phyloP scores from a whole-genome alignment of 2,888 invertebrate species.

The Mimachlamys varia region DNA sequence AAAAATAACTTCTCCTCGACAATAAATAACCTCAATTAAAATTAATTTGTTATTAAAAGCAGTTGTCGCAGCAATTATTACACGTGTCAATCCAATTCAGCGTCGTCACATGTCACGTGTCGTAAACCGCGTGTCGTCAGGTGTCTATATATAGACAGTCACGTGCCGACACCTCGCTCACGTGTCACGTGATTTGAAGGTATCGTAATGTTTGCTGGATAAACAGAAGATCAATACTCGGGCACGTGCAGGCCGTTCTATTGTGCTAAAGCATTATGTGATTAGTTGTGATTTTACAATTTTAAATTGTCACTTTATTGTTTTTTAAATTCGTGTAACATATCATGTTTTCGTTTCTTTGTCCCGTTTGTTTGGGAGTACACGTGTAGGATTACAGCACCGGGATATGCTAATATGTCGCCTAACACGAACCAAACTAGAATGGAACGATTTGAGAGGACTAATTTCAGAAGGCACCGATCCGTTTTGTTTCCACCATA shows the following conservation, averaged over 20 bases:
- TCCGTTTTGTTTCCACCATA: too few species aligned
- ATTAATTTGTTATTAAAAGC: not conserved
- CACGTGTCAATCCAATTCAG: not conserved
- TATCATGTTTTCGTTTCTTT: not conserved
- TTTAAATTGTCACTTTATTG: not conserved
- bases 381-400: not conserved
- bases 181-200: not conserved
- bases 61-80: not conserved
- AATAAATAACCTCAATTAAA: constrained; percentile 4
- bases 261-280: not conserved
- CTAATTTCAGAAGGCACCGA: too few species aligned
- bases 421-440: too few species aligned
- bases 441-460: too few species aligned
- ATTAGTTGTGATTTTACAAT: not conserved
- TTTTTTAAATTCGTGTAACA: not conserved
- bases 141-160: constrained; percentile 31
- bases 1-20: not conserved
- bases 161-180: not conserved
- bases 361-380: not conserved
- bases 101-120: not conserved
- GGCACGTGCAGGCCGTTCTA: not conserved
- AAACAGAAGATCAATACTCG: not conserved
- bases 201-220: not conserved
- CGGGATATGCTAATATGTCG: not conserved
- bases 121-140: not conserved